Base-by-base conservation (phyloP, 2,888 invertebrate genomes). In the Alentia gelatinosa region DNA sequence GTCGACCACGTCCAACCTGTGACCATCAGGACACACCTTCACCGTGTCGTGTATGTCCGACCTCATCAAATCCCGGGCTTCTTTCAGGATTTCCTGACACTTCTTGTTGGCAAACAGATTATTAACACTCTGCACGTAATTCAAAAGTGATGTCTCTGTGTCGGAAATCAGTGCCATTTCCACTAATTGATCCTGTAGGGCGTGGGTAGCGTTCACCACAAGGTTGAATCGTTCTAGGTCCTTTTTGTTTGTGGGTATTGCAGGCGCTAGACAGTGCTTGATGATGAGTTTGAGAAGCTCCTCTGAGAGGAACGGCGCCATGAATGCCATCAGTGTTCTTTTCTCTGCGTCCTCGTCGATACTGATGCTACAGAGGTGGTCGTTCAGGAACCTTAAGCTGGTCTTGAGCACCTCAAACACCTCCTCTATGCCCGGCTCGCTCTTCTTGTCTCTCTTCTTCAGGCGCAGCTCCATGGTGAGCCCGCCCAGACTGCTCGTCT, bases 1-100 rank as follows among this genome's bases (percentile, higher is more conserved):
- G n/a, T 90, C 92, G 63, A 92, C 90, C 39, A 90, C 90, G 30
- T 50, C 93, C 63, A 94, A 92, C 94, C 94, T 90, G 39, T 93
- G 93, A 30, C 94, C 94, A 7, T 93, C 94, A 0, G 94, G 89
- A 23, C 94, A 93, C 9, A 95, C 93, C 19, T 92, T 90, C 0
- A 97, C 96, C 94, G 97, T 97, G 92, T 97, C 97, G 95, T 98
- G 98, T 90, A 98, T 97, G 96, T 98, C 98, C 94, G 98, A 97
- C 90, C 97, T 97, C 97, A 98, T 98, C 83, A 98, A 97, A 91
- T 96, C 96, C 56, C 97, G 96, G 0, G 98, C 98, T 89, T 96
- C 97, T 91, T 97, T 97, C 90, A 98, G 95, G 92, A 98, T 97
- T 93, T 97, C 97, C 94, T 97, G 97, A 93, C 98, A 97, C 90